Percentiles rank a stretch among this genome's conserved stretches.
Conservation (phyloP, 2,888 invertebrate species). For the Argynnis bischoffii region DNA sequence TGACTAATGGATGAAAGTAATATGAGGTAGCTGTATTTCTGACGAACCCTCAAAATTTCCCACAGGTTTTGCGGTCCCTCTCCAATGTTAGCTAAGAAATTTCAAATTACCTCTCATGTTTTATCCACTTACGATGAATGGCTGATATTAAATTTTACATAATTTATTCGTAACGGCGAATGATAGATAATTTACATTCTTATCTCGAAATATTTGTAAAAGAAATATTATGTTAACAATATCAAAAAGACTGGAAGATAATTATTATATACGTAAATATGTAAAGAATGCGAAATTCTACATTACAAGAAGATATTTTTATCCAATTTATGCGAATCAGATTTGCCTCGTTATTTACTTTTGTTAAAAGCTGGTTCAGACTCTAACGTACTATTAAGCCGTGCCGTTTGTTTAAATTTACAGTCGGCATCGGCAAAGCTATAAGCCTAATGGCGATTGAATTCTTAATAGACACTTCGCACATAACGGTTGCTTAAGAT, state of each 20-base stretch:
- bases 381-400: slow-evolving; percentile 19
- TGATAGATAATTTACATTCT: slow-evolving; percentile 6
- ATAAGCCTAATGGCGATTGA: slow-evolving; percentile 34
- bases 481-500: slow-evolving; percentile 9
- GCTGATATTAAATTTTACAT: slow-evolving; percentile 24
- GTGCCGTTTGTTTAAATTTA: slow-evolving; percentile 24
- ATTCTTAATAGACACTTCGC: slow-evolving; percentile 45
- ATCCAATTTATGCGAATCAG: slow-evolving; percentile 7
- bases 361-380: slow-evolving; percentile 15
- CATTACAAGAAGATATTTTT: neutral
- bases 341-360: slow-evolving; percentile 18
- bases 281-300: no score
- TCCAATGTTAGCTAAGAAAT: slow-evolving; percentile 31
- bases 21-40: slow-evolving; percentile 35
- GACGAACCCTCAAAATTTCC: slow-evolving; percentile 38
- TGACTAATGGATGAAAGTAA: slow-evolving; percentile 47
- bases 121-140: slow-evolving; percentile 35
- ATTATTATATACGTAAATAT: no score
- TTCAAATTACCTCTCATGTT: slow-evolving; percentile 38
- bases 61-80: slow-evolving; percentile 38
- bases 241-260: no score
- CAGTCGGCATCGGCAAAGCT: slow-evolving; percentile 32
- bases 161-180: slow-evolving; percentile 23
- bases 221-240: no score
- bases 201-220: no score